phyloP scores from a whole-genome alignment of 2,797 vertebrate genomes.

The Orestias chungarensis region DNA sequence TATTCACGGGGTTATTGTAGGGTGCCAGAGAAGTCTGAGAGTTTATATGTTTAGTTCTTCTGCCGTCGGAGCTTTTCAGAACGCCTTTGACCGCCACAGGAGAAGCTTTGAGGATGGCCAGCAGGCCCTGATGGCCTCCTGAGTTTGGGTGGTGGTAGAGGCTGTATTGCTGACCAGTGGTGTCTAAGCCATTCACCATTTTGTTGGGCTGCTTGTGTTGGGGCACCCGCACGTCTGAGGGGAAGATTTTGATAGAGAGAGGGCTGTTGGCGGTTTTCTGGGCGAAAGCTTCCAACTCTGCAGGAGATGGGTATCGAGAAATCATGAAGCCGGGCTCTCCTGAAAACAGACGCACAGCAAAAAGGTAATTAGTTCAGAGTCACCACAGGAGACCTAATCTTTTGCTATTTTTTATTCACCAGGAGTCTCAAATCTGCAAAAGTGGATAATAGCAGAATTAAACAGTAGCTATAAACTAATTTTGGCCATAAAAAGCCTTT shows the following conservation, averaged over 20 bases:
- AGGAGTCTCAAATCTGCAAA: constrained; percentile 38
- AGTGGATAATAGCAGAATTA: constrained; percentile 53
- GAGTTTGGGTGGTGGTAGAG: constrained; percentile 84
- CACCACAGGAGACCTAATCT: constrained; percentile 35
- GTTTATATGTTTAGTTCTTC: constrained; percentile 91
- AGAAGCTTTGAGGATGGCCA: constrained; percentile 87
- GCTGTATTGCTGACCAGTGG: constrained; percentile 87
- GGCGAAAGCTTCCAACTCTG: constrained; percentile 95
- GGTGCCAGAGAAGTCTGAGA: constrained; percentile 86
- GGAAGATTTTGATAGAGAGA: constrained; percentile 97
- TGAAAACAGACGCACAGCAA: constrained; percentile 63
- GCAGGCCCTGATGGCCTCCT: constrained; percentile 87
- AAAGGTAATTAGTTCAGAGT: constrained; percentile 25
- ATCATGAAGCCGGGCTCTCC: constrained; percentile 85
- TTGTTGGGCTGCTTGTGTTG: constrained; percentile 97
- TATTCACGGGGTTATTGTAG: constrained; percentile 87
- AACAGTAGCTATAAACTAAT: constrained; percentile 62
- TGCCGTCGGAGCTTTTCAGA: constrained; percentile 91
- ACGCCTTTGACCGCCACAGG: constrained; percentile 79
- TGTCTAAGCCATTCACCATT: constrained; percentile 95
- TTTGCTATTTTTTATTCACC: constrained; percentile 14
- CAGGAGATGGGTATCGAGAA: constrained; percentile 92
- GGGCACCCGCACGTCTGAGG: constrained; percentile 93
- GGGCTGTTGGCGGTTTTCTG: constrained; percentile 94
- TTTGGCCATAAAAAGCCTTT: constrained; percentile 62